Percentiles rank a stretch among this genome's conserved stretches.
These are phyloP conservation scores for cattle (Bos taurus) DNA, from an alignment of 2,113 vertebrate species.

Conservation along the genomic window ARS-UCD2.0 NC_037345.1:39651001-39651500, in stretches of 20 bases:
- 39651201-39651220: background rate
- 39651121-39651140: background rate
- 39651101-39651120: background rate
- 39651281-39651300: background rate
- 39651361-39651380: background rate
- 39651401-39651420: background rate
- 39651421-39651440: background rate
- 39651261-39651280: background rate
- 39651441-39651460: background rate
- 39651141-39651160: background rate
- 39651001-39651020: background rate
- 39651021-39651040: background rate
- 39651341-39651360: background rate
- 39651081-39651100: background rate
- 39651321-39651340: background rate
- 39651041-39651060: background rate
- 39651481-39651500: background rate
- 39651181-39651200: background rate
- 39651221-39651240: background rate
- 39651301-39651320: background rate
- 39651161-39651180: background rate
- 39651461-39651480: background rate
- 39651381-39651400: background rate
- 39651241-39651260: background rate
- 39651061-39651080: background rate